Conservation (phyloP, 2,113 vertebrate genomes). For the Ammodytes dubius region DNA sequence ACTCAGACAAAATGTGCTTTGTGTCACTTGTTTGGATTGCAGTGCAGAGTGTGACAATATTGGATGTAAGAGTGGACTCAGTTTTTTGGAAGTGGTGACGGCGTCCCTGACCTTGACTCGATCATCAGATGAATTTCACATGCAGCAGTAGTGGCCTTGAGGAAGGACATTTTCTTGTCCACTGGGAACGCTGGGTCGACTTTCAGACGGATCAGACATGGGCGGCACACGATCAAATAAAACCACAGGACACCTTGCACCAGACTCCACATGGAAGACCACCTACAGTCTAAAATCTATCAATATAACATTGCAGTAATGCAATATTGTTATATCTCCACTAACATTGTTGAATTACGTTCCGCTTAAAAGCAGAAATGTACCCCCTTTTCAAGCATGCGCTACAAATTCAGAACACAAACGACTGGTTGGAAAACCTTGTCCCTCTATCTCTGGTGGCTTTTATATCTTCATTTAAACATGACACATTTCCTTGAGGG, state of each 20-base stretch:
- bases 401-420: constrained; percentile 2
- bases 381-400: background rate
- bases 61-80: constrained; percentile 61
- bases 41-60: constrained; percentile 14
- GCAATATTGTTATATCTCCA: background rate
- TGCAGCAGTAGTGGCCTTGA: constrained; percentile 9
- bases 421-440: background rate
- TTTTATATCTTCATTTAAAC: background rate
- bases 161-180: constrained; percentile 49
- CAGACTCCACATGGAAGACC: constrained; percentile 7
- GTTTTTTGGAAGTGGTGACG: constrained; percentile 41
- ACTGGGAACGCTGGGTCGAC: constrained; percentile 23
- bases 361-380: background rate
- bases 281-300: constrained; percentile 6
- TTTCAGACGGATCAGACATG: constrained; percentile 39
- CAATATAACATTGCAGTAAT: background rate
- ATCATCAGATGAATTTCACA: constrained; percentile 44
- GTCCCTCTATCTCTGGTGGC: background rate
- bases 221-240: background rate
- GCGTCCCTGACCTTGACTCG: constrained; percentile 45
- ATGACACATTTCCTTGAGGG: background rate
- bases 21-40: constrained; percentile 42
- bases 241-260: constrained; percentile 10
- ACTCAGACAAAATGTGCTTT: constrained; percentile 22
- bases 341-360: background rate